Evolutionary conservation across 2,113 vertebrate genomes (phyloP).

Genomic region (cat (Felis catus)): F.catus_Fca126_mat1.0 CM031425.1:21792001-21792500

Average conservation of each 20-base stretch:
- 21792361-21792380: not conserved
- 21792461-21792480: not conserved
- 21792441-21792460: not conserved
- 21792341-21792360: not conserved
- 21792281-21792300: rapidly evolving
- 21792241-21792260: not conserved
- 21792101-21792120: conserved; percentile 56
- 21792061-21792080: not conserved
- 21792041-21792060: not conserved
- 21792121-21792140: conserved; percentile 54
- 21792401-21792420: not conserved
- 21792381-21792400: not conserved
- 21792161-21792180: conserved; percentile 66
- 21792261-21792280: not conserved
- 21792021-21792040: not conserved
- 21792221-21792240: not conserved
- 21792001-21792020: not conserved
- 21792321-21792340: not conserved
- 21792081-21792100: not conserved
- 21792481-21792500: not conserved
- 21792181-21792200: conserved; percentile 70
- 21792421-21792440: not conserved
- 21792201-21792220: conserved; percentile 44
- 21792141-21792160: conserved; percentile 53
- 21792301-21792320: not conserved